These are phyloP conservation scores for Drosophila ustulata DNA, from an alignment of 2,888 invertebrate species.

Conservation along the genomic window DNA sequence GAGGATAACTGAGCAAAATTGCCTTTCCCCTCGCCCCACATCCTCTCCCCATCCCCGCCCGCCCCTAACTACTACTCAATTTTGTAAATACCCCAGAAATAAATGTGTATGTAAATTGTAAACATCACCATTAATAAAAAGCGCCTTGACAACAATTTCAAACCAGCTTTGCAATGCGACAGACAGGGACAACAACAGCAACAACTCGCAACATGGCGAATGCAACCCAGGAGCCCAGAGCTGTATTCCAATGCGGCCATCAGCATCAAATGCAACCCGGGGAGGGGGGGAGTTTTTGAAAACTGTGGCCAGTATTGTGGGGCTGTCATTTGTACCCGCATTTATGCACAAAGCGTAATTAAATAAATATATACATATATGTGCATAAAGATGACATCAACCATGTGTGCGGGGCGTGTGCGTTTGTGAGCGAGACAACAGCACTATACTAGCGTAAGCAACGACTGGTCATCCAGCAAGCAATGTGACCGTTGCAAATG, in stretches of 20 bases:
- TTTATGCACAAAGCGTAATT: neutral
- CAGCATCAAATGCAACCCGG: constrained; percentile 45
- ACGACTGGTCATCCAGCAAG: constrained; percentile 16
- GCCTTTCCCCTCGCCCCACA: neutral
- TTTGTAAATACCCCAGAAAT: neutral
- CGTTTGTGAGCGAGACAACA: constrained; percentile 29
- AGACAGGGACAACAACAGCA: neutral
- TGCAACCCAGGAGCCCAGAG: constrained; percentile 68
- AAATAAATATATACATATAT: constrained; percentile 2
- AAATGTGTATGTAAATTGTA: constrained; percentile 8
- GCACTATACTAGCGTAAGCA: constrained; percentile 13
- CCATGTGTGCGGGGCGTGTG: constrained; percentile 23
- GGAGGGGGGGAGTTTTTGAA: neutral
- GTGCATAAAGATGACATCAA: constrained; percentile 43
- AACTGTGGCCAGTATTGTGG: neutral
- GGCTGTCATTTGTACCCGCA: neutral
- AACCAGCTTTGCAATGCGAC: constrained; percentile 46
- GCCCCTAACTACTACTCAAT: neutral
- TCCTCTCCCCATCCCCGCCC: neutral
- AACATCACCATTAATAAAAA: neutral
- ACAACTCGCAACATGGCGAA: constrained; percentile 23
- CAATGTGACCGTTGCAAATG: neutral
- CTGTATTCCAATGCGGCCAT: constrained; percentile 49
- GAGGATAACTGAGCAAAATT: constrained; percentile 59
- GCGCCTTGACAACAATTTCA: constrained; percentile 19